phyloP scores from a whole-genome alignment of 2,888 invertebrate genomes.

The Serripes groenlandicus region DNA sequence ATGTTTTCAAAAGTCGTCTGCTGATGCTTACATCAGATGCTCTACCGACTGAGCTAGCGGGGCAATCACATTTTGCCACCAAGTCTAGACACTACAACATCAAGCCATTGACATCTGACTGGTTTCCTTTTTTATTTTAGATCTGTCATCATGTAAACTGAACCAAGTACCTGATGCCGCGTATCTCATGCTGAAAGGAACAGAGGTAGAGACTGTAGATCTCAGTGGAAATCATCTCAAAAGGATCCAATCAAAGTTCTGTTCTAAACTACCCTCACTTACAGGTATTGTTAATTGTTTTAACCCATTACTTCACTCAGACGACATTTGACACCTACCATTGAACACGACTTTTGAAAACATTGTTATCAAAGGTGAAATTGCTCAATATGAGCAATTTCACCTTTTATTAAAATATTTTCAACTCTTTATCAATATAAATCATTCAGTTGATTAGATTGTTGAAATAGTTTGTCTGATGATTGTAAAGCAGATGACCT shows the following conservation, averaged over 20 bases:
- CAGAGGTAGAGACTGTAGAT: conserved; percentile 69
- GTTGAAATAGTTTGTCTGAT: too few relatives aligned
- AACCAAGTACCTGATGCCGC: conserved; percentile 79
- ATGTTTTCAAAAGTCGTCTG: too few relatives aligned
- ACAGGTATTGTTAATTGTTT: conserved; percentile 67
- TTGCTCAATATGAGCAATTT: background rate
- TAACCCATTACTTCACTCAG: background rate
- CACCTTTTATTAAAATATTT: background rate
- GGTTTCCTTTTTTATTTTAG: conserved; percentile 52
- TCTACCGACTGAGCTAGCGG: too few relatives aligned
- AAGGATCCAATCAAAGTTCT: conserved; percentile 77
- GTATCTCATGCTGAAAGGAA: conserved; percentile 76
- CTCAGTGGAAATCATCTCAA: conserved; percentile 75
- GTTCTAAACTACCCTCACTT: conserved; percentile 72
- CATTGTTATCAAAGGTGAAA: background rate
- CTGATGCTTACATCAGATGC: too few relatives aligned
- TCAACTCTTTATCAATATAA: too few relatives aligned
- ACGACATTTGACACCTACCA: background rate
- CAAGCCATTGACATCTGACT: too few relatives aligned
- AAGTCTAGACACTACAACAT: too few relatives aligned
- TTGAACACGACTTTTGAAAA: background rate
- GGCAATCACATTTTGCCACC: too few relatives aligned
- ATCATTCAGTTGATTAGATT: too few relatives aligned
- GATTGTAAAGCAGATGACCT: too few relatives aligned
- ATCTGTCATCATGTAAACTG: conserved; percentile 79